A percentile compares a stretch with the other conserved stretches of the same genome.
Evolutionary conservation across 2,797 vertebrate genomes (phyloP).

Genomic region (Gymnothorax javanicus): DNA sequence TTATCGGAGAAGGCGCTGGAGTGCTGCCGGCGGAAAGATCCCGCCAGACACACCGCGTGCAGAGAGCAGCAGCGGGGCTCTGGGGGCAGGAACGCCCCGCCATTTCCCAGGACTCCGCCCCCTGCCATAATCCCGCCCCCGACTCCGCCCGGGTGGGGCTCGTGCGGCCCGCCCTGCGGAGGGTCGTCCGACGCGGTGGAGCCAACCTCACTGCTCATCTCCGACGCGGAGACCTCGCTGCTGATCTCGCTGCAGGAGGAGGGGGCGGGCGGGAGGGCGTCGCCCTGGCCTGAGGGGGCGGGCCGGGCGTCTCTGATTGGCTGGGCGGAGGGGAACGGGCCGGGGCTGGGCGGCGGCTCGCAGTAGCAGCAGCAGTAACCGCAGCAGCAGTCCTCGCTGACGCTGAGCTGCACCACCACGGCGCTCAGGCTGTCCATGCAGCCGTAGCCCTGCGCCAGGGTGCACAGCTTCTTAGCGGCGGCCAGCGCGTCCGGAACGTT

Average conservation of each 20-base stretch:
- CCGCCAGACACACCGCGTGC: constrained; percentile 79
- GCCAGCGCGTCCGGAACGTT: constrained; percentile 89
- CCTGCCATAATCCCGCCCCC: constrained; percentile 55
- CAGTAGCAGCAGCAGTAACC: constrained; percentile 86
- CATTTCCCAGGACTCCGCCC: constrained; percentile 41
- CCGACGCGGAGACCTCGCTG: constrained; percentile 95
- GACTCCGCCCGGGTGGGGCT: constrained; percentile 60
- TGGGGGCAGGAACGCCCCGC: constrained; percentile 57
- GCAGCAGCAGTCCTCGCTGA: constrained; percentile 95
- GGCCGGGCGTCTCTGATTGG: constrained; percentile 77
- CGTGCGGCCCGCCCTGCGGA: constrained; percentile 70
- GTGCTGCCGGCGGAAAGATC: constrained; percentile 91
- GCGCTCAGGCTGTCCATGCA: constrained; percentile 93
- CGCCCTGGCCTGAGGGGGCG: constrained; percentile 73
- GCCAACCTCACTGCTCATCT: constrained; percentile 99
- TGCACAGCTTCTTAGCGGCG: constrained; percentile 95
- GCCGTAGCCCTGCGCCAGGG: constrained; percentile 93
- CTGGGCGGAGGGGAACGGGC: constrained; percentile 75
- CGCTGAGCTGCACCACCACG: constrained; percentile 93
- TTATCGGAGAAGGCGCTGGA: constrained; percentile 96
- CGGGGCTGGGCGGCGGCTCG: constrained; percentile 85
- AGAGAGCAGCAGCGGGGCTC: constrained; percentile 84
- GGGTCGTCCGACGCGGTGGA: constrained; percentile 93
- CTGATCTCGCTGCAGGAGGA: constrained; percentile 97
- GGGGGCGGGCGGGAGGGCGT: constrained; percentile 70